Conservation (phyloP, 2,113 vertebrate species). For the Apodemus sylvaticus region DNA sequence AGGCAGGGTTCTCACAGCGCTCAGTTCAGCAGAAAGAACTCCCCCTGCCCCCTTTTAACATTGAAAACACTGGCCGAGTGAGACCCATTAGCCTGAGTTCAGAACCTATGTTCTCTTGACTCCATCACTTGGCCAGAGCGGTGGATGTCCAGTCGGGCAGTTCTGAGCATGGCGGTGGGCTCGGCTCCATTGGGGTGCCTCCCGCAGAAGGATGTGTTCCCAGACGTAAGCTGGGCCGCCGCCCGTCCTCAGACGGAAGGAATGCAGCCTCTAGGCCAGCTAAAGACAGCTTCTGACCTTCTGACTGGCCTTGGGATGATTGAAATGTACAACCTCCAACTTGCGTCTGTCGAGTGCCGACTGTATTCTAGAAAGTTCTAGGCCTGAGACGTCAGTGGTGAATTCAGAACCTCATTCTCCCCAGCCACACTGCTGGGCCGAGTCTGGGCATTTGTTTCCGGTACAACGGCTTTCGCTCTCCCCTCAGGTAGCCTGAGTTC, state of each 20-base stretch:
- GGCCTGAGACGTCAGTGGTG: neutral
- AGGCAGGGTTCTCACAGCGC: neutral
- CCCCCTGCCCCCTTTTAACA: neutral
- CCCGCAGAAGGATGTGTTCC: neutral
- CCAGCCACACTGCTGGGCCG: neutral
- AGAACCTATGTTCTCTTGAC: neutral
- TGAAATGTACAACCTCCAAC: neutral
- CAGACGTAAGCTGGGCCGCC: neutral
- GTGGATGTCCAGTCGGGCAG: neutral
- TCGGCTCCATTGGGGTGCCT: neutral
- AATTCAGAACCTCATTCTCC: neutral
- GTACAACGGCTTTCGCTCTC: neutral
- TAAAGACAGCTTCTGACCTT: conserved; percentile 42
- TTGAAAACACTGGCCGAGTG: neutral
- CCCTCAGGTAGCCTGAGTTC: neutral
- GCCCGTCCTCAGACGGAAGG: neutral
- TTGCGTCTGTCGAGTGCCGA: neutral
- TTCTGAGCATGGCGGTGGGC: neutral
- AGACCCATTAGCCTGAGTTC: neutral
- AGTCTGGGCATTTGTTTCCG: neutral
- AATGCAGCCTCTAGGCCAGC: neutral
- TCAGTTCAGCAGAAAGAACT: neutral
- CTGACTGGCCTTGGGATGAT: neutral
- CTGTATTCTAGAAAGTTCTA: conserved; percentile 25
- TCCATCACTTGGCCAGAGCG: neutral